phyloP scores from a whole-genome alignment of 2,113 vertebrate genomes.

The Struthidea cinerea region DNA sequence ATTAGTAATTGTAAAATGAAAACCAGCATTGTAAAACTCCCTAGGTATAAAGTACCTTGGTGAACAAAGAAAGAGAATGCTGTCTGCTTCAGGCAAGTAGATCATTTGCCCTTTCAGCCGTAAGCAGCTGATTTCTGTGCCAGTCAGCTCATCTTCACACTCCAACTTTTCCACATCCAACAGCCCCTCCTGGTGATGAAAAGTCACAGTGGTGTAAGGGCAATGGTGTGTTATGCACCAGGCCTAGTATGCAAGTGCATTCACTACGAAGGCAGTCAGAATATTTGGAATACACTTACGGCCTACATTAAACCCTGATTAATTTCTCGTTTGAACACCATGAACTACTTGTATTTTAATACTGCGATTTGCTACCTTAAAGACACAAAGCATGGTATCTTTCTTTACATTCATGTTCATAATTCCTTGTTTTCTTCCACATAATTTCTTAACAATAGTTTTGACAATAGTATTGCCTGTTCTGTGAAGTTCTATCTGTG shows the following conservation, averaged over 20 bases:
- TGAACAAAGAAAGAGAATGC: slow-evolving; percentile 97
- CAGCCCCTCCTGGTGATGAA: slow-evolving; percentile 84
- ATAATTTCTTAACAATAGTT: not conserved
- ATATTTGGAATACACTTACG: not conserved
- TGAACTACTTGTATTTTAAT: not conserved
- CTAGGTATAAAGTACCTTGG: slow-evolving; percentile 81
- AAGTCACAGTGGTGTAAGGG: not conserved
- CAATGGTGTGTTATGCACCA: not conserved
- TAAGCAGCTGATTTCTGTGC: slow-evolving; percentile 94
- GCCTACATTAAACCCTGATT: not conserved
- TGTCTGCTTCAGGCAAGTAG: slow-evolving; percentile 97
- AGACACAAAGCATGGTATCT: not conserved
- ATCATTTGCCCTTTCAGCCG: slow-evolving; percentile 99
- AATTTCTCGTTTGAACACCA: not conserved
- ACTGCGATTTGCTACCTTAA: not conserved
- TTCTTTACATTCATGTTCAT: not conserved
- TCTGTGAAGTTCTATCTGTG: not conserved
- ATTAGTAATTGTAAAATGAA: not conserved
- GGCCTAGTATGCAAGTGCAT: not conserved
- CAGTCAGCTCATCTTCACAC: slow-evolving; percentile 94
- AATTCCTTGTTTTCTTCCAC: not conserved
- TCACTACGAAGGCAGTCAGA: not conserved
- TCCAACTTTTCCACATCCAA: slow-evolving; percentile 94
- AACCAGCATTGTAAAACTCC: not conserved
- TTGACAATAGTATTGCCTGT: not conserved